Conservation (phyloP, 2,888 invertebrate genomes). For the Lacanobia wlatinum region DNA sequence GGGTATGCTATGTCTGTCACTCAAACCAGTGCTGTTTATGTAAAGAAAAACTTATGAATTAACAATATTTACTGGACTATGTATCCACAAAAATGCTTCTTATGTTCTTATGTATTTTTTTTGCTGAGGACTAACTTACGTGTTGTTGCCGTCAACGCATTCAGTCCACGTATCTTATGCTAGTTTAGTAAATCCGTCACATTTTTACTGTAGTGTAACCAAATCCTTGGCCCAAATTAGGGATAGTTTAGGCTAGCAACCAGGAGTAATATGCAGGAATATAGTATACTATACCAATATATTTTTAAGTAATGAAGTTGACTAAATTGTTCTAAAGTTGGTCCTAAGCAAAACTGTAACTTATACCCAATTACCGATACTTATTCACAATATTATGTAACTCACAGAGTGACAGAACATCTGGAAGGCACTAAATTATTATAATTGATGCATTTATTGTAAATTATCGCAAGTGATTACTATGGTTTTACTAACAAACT, state of each 20-base stretch:
- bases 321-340: not conserved
- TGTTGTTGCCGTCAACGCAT: not conserved
- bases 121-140: constrained; percentile 21
- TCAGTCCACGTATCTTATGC: constrained; percentile 47
- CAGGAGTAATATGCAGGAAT: constrained; percentile 26
- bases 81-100: constrained; percentile 25
- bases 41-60: constrained; percentile 5
- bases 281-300: constrained; percentile 27
- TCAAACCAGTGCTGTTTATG: constrained; percentile 42
- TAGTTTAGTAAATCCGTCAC: constrained; percentile 39
- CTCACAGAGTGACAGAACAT: constrained; percentile 64
- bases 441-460: constrained; percentile 85
- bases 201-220: constrained; percentile 36
- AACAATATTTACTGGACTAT: constrained; percentile 35
- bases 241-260: constrained; percentile 23
- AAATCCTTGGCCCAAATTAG: constrained; percentile 3
- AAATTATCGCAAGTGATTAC: constrained; percentile 78
- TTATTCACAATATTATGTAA: constrained; percentile 2
- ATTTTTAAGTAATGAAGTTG: constrained; percentile 10
- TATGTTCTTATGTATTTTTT: not conserved
- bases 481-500: constrained; percentile 63
- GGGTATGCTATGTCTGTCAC: constrained; percentile 66
- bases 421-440: constrained; percentile 74
- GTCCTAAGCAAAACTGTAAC: constrained; percentile 14
- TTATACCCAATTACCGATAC: constrained; percentile 19